Conservation (phyloP, 2,888 invertebrate genomes). For the Calliscelio sp. region DNA sequence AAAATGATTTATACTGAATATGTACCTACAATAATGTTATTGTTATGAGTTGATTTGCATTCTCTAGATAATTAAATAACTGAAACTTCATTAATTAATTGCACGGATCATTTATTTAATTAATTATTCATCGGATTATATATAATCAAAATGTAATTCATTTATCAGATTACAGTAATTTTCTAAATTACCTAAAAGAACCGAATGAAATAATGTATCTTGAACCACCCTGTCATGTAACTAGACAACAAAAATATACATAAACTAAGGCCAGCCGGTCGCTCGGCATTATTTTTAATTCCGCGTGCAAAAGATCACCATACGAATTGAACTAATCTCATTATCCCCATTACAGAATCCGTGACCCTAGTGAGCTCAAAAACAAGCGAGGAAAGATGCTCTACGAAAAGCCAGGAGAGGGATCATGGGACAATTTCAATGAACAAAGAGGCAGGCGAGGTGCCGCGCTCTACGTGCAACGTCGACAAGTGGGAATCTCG, state of each 20-base stretch:
- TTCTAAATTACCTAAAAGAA: too few relatives aligned
- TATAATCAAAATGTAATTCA: too few relatives aligned
- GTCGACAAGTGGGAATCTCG: conserved; percentile 67
- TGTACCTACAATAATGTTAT: too few relatives aligned
- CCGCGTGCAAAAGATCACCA: not conserved
- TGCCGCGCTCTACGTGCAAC: conserved; percentile 56
- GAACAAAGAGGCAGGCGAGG: conserved; percentile 62
- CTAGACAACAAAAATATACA: conserved; percentile 38
- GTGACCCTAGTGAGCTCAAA: conserved; percentile 36
- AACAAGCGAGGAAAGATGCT: conserved; percentile 27
- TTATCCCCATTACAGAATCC: conserved; percentile 39
- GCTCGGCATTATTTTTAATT: conserved; percentile 35
- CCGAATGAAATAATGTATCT: too few relatives aligned
- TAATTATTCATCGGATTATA: too few relatives aligned
- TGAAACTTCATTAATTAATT: too few relatives aligned
- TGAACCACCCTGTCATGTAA: too few relatives aligned
- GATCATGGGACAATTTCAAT: conserved; percentile 64
- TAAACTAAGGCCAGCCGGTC: conserved; percentile 9
- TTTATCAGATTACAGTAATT: too few relatives aligned
- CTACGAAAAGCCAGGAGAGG: conserved; percentile 16
- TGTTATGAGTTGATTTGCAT: too few relatives aligned
- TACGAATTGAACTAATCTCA: conserved; percentile 30
- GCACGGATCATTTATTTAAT: too few relatives aligned
- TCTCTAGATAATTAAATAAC: too few relatives aligned
- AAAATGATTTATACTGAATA: too few relatives aligned